phyloP scores from a whole-genome alignment of 2,797 vertebrate genomes.

The Toxotes lorentzi region DNA sequence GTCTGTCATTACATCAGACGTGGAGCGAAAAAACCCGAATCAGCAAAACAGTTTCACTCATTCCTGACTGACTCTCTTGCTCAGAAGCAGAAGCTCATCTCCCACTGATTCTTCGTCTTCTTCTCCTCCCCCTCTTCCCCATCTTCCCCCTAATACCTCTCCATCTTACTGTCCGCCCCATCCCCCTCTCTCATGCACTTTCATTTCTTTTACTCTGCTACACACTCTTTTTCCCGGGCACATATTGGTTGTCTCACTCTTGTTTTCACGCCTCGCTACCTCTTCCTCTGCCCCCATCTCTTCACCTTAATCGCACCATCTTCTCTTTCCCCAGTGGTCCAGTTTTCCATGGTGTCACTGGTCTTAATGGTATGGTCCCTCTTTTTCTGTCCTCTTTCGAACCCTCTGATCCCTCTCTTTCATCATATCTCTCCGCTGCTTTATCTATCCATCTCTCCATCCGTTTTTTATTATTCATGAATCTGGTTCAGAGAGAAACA shows the following conservation, averaged over 20 bases:
- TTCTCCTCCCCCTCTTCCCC: conserved; percentile 16
- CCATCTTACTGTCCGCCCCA: conserved; percentile 45
- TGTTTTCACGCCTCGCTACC: conserved; percentile 45
- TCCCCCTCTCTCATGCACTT: not conserved
- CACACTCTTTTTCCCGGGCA: not conserved
- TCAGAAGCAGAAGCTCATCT: conserved; percentile 11
- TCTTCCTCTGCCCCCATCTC: conserved; percentile 25
- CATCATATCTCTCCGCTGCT: conserved; percentile 27
- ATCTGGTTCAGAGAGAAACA: conserved; percentile 45
- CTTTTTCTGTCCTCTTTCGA: not conserved
- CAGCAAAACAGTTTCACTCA: not conserved
- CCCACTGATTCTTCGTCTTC: conserved; percentile 13
- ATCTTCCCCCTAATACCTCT: conserved; percentile 26
- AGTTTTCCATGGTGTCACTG: conserved; percentile 38
- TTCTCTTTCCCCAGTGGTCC: conserved; percentile 23
- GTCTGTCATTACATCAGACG: conserved; percentile 2
- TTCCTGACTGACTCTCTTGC: conserved; percentile 1
- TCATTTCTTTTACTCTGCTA: conserved; percentile 20
- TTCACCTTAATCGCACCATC: conserved; percentile 1
- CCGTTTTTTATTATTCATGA: conserved; percentile 75
- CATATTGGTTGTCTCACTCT: conserved; percentile 32
- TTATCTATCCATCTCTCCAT: conserved; percentile 43
- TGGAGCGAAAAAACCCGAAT: conserved; percentile 10
- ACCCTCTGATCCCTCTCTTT: conserved; percentile 42
- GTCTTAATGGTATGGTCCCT: conserved; percentile 29